phyloP scores from a whole-genome alignment of 2,797 vertebrate species.

The Gobionotothen gibberifrons region DNA sequence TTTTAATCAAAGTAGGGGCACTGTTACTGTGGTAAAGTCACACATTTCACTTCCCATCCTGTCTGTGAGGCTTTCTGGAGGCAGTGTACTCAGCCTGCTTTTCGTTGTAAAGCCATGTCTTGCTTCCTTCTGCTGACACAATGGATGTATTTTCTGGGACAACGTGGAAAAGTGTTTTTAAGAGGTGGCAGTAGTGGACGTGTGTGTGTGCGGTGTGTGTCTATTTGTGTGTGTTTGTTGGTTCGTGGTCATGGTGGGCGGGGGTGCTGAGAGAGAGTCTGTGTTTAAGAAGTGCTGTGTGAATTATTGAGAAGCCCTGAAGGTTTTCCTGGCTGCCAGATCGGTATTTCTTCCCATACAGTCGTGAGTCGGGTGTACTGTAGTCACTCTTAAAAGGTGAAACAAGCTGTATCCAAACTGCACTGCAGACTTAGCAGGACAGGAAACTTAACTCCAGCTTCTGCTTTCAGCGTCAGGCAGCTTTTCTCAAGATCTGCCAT shows the following conservation, averaged over 20 bases:
- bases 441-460: conserved; percentile 9
- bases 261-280: conserved; percentile 61
- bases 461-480: not conserved
- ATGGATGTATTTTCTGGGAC: conserved; percentile 56
- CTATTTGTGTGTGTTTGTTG: not conserved
- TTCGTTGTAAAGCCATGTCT: conserved; percentile 39
- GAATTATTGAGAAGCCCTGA: conserved; percentile 78
- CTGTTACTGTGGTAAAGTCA: conserved; percentile 16
- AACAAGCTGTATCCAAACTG: conserved; percentile 41
- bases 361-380: conserved; percentile 21
- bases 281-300: conserved; percentile 69
- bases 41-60: not conserved
- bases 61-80: conserved; percentile 9
- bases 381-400: conserved; percentile 59
- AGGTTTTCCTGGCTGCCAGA: conserved; percentile 58
- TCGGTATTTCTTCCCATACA: conserved; percentile 43
- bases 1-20: conserved; percentile 30
- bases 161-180: conserved; percentile 42
- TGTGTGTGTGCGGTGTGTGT: conserved; percentile 20
- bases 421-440: conserved; percentile 32
- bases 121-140: conserved; percentile 30
- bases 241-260: conserved; percentile 12
- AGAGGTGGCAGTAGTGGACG: conserved; percentile 9
- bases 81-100: conserved; percentile 28
- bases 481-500: not conserved